Evolutionary conservation across 2,113 vertebrate species (phyloP), one percentile per base, ranked within the genome.

Genomic region (Rhinoptilus africanus): DNA sequence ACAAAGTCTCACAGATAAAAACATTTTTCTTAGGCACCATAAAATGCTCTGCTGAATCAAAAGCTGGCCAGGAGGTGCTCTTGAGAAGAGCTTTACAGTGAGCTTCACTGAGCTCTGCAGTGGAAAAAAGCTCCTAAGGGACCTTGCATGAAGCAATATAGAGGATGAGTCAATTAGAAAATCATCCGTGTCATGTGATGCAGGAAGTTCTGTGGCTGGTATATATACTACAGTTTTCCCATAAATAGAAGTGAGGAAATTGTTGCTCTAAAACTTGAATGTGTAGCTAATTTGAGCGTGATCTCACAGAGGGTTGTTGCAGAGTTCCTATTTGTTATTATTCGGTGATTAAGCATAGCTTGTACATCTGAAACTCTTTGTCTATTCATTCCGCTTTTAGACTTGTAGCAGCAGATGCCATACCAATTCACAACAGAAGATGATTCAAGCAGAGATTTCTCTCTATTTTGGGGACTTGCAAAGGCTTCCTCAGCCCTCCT

Each of bases 191-290:
- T 67, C 89, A 59, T n/a, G 81, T 85, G 81, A 62, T 30, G 35
- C 67, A 81, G 75, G 76, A 93, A 82, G 84, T 56, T 89, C 50
- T 94, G 75, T 51, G 94, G 59, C 88, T 96, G 51, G 26, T 94
- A 91, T 73, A 93, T 73, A 93, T 81, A 81, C 88, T 94, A 71
- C 89, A 71, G 64, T 68, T 92, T 97, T 89, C 87, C 96, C 92
- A 94, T 92, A 96, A 96, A 97, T 95, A 97, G 96, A 94, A 95
- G 85, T 85, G 45, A 93, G 85, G 88, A 95, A 97, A 94, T 96
- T 92, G 89, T 96, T 96, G 72, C 85, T 88, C 60, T 88, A 90
- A 94, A 93, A 91, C 76, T 95, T 96, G 84, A 96, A 96, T 88
- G 94, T 94, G 94, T 73, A 71, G 95, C 89, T 96, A 94, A 96